These are phyloP conservation scores for Pardosa pseudoannulata DNA, from an alignment of 2,888 invertebrate species.

Conservation along the genomic window DNA sequence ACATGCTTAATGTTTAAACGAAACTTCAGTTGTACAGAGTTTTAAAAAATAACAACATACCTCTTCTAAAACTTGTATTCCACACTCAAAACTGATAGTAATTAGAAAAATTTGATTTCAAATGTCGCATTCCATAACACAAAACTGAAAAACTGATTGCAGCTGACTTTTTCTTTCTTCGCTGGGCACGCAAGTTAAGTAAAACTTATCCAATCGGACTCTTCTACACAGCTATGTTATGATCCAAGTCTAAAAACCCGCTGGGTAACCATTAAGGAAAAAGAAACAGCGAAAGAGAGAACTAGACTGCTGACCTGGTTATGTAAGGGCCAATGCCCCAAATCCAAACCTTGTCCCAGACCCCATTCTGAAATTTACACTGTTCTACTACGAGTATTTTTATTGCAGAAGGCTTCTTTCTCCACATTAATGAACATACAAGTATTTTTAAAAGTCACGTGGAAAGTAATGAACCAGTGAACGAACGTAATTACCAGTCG, in stretches of 20 bases:
- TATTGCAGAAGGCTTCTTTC: conserved; percentile 1
- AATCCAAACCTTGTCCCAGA: conserved; percentile 67
- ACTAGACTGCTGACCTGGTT: conserved; percentile 68
- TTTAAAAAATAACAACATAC: not conserved
- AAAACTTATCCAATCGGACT: conserved; percentile 26
- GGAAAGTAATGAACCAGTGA: not conserved
- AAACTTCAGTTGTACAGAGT: too few species aligned
- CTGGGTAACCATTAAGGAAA: conserved; percentile 70
- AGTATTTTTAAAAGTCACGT: conserved; percentile 5
- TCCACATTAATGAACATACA: conserved; percentile 12
- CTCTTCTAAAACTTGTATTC: not conserved
- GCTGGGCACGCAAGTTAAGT: conserved; percentile 1
- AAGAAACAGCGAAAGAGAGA: conserved; percentile 62
- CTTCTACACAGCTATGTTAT: conserved; percentile 31
- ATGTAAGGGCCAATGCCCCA: conserved; percentile 65
- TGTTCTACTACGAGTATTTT: conserved; percentile 31
- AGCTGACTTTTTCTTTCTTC: conserved; percentile 41
- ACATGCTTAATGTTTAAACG: too few species aligned
- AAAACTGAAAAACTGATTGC: conserved; percentile 5
- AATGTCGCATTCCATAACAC: not conserved
- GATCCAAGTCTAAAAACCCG: conserved; percentile 45
- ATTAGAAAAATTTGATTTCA: not conserved
- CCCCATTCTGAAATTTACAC: conserved; percentile 64
- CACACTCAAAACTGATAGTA: not conserved
- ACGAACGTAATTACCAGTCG: not conserved